A percentile compares a stretch with the other conserved stretches of the same genome.
These are phyloP conservation scores for roundworm (Caenorhabditis elegans) DNA, from an alignment of 1,140 invertebrate species.

Conservation along the genomic window WBcel235 BX284605.5:11877501-11878000, in stretches of 20 bases:
- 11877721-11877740: slow-evolving; percentile 49
- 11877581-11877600: neutral
- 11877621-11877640: slow-evolving; percentile 46
- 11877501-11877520: slow-evolving; percentile 14
- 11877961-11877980: slow-evolving; percentile 45
- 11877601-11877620: neutral
- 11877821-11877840: slow-evolving; percentile 63
- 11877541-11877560: neutral
- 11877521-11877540: slow-evolving; percentile 14
- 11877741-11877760: slow-evolving; percentile 64
- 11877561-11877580: neutral
- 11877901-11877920: neutral
- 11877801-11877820: slow-evolving; percentile 27
- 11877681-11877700: slow-evolving; percentile 43
- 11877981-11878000: slow-evolving; percentile 32
- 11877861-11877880: slow-evolving; percentile 60
- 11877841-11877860: slow-evolving; percentile 65
- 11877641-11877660: slow-evolving; percentile 58
- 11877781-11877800: slow-evolving; percentile 63
- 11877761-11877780: slow-evolving; percentile 60
- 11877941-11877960: slow-evolving; percentile 53
- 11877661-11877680: slow-evolving; percentile 61
- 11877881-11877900: neutral
- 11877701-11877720: neutral
- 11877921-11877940: slow-evolving; percentile 58